These are phyloP conservation scores for Dascyllus trimaculatus DNA, from an alignment of 2,113 vertebrate genomes.

Conservation along the genomic window DNA sequence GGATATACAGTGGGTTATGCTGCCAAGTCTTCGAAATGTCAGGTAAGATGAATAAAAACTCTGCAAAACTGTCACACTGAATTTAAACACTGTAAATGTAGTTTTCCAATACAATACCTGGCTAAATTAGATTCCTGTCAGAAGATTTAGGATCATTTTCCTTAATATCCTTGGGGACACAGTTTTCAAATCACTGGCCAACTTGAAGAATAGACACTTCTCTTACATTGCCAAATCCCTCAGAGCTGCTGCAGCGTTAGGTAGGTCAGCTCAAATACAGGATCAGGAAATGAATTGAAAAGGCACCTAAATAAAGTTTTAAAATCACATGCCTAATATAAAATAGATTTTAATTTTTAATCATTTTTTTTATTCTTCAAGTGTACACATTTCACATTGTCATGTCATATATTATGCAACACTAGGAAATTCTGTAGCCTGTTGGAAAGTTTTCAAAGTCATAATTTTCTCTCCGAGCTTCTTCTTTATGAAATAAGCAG, in stretches of 20 bases:
- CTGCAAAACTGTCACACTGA: not conserved
- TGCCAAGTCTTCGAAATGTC: not conserved
- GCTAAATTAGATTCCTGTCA: slow-evolving; percentile 31
- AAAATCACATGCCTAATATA: slow-evolving; percentile 23
- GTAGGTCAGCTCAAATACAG: slow-evolving; percentile 27
- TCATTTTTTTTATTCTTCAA: not conserved
- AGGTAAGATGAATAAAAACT: not conserved
- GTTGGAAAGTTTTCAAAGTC: slow-evolving; percentile 39
- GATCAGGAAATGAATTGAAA: slow-evolving; percentile 19
- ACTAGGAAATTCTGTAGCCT: slow-evolving; percentile 29
- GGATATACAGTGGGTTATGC: not conserved
- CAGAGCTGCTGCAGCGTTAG: slow-evolving; percentile 13
- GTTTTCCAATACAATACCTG: slow-evolving; percentile 5
- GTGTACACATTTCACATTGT: slow-evolving; percentile 32
- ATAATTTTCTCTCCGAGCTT: slow-evolving; percentile 29
- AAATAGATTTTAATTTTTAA: slow-evolving; percentile 16
- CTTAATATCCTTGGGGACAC: slow-evolving; percentile 34
- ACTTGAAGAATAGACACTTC: slow-evolving; percentile 24
- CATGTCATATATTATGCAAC: slow-evolving; percentile 46
- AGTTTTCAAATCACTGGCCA: slow-evolving; percentile 28
- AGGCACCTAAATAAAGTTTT: slow-evolving; percentile 23
- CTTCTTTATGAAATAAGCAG: slow-evolving; percentile 41
- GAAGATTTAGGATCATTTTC: slow-evolving; percentile 1
- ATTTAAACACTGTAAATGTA: slow-evolving; percentile 4
- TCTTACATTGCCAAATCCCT: slow-evolving; percentile 28